These are phyloP conservation scores for Halcyon senegalensis DNA, from an alignment of 2,113 vertebrate genomes.

Conservation along the genomic window DNA sequence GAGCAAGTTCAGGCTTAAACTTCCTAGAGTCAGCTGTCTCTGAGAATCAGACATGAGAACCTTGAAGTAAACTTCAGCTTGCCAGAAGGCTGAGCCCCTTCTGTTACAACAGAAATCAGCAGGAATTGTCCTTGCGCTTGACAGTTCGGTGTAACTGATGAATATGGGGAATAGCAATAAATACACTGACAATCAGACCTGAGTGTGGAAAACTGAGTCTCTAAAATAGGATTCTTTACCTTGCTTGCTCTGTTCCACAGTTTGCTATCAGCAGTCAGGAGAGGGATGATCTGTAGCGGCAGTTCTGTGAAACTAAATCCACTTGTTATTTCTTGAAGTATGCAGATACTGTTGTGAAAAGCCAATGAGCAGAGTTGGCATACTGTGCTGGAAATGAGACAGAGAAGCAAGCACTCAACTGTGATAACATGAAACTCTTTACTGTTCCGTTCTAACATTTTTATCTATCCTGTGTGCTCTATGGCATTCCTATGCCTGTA, in stretches of 20 bases:
- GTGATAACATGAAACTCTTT: neutral
- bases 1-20: neutral
- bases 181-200: neutral
- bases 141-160: neutral
- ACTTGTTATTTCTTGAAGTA: neutral
- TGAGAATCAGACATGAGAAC: neutral
- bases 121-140: neutral
- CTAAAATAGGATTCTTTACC: neutral
- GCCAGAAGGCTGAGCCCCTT: neutral
- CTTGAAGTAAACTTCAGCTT: neutral
- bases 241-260: neutral
- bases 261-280: neutral
- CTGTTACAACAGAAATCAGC: neutral
- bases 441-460: neutral
- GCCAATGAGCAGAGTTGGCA: neutral
- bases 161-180: neutral
- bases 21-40: neutral
- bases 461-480: neutral
- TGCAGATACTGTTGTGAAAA: neutral
- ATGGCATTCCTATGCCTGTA: neutral
- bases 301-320: neutral
- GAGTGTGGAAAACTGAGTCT: accelerated
- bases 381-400: neutral
- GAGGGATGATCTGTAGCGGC: neutral
- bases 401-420: neutral